A percentile compares a stretch with the other conserved stretches of the same genome.
These are phyloP conservation scores for Eubasilissa splendida DNA, from an alignment of 2,888 invertebrate genomes.

Conservation along the genomic window DNA sequence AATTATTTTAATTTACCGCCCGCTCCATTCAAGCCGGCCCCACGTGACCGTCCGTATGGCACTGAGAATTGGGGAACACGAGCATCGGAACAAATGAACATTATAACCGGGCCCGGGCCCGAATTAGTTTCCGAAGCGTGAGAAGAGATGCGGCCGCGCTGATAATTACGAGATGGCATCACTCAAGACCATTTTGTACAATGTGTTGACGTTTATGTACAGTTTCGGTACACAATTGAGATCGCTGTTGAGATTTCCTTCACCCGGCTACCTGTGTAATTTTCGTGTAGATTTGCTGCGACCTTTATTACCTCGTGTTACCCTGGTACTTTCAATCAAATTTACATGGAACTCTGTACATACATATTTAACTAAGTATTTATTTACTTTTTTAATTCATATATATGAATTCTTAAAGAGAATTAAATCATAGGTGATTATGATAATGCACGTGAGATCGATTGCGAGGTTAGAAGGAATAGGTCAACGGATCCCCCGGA, in stretches of 20 bases:
- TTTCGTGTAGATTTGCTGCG: conserved; percentile 13
- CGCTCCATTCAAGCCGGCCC: not conserved
- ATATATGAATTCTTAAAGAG: too few relatives aligned
- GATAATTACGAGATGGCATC: conserved; percentile 7
- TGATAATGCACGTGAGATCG: too few relatives aligned
- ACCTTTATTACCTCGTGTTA: not conserved
- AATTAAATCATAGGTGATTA: too few relatives aligned
- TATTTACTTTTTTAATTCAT: too few relatives aligned
- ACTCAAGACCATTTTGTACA: conserved; percentile 32
- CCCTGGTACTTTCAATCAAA: not conserved
- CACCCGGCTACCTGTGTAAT: conserved; percentile 13
- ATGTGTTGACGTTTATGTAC: conserved; percentile 36
- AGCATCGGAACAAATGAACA: conserved; percentile 30
- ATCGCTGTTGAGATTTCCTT: conserved; percentile 16
- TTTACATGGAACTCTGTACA: too few relatives aligned
- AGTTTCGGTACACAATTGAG: conserved; percentile 27
- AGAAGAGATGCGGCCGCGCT: conserved; percentile 14
- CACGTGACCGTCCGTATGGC: conserved; percentile 6
- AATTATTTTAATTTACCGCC: conserved; percentile 26
- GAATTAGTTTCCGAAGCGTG: conserved; percentile 34
- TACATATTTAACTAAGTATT: too few relatives aligned
- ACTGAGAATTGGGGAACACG: conserved; percentile 18
- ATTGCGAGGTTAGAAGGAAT: too few relatives aligned
- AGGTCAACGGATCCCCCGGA: too few relatives aligned
- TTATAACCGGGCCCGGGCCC: conserved; percentile 11